phyloP scores from a whole-genome alignment of 2,797 vertebrate genomes.

The Ceryle rudis region DNA sequence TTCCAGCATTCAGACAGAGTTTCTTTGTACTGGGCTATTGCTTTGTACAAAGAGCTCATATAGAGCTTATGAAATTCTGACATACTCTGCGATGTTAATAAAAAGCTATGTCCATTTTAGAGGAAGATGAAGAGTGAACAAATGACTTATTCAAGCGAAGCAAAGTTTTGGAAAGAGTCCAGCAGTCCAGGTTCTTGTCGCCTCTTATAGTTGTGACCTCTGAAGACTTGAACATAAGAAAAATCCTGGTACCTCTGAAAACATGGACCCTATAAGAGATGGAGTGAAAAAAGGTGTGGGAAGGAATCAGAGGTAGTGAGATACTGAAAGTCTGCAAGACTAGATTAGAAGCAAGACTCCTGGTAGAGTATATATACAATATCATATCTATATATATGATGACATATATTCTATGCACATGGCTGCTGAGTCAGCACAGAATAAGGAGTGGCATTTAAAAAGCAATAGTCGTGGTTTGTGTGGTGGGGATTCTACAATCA shows the following conservation, averaged over 20 bases:
- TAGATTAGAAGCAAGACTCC: not conserved
- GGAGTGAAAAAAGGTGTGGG: not conserved
- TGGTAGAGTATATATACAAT: not conserved
- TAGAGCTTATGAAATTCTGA: not conserved
- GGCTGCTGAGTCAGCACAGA: not conserved
- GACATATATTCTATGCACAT: accelerated
- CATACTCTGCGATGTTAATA: not conserved
- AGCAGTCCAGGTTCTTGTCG: not conserved
- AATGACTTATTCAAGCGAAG: not conserved
- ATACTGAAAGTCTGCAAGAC: not conserved
- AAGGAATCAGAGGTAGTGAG: not conserved
- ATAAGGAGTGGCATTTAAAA: not conserved
- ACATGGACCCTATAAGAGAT: not conserved
- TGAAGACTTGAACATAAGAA: not conserved
- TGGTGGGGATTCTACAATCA: not conserved
- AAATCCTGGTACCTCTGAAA: not conserved
- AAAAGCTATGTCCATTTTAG: not conserved
- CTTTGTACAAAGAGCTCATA: not conserved
- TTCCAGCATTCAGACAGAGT: not conserved
- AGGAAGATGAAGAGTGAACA: not conserved
- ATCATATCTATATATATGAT: not conserved
- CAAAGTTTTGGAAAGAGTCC: not conserved
- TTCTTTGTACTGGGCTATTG: not conserved
- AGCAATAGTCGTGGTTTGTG: not conserved
- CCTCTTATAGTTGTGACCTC: not conserved